These are phyloP conservation scores for Mormyrus proboscirostris DNA, from an alignment of 2,797 vertebrate species.

Conservation along the genomic window DNA sequence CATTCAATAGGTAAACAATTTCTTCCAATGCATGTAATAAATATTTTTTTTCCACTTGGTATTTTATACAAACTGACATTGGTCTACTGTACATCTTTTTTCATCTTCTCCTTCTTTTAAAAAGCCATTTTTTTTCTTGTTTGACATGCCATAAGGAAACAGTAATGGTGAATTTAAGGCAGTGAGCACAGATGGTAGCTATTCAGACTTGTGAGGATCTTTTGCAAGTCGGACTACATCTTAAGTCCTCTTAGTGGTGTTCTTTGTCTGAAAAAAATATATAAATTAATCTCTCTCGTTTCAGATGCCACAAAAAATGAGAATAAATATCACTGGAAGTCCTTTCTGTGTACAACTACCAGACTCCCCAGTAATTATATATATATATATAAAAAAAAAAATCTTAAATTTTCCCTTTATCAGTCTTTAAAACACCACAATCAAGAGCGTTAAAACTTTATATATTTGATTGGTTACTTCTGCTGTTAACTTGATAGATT, in stretches of 20 bases:
- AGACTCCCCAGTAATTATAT: constrained; percentile 17
- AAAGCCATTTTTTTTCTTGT: constrained; percentile 73
- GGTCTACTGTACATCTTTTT: constrained; percentile 84
- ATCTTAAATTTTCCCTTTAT: constrained; percentile 47
- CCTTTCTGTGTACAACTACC: constrained; percentile 46
- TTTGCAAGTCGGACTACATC: constrained; percentile 51
- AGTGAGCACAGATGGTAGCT: constrained; percentile 85
- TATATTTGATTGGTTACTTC: not conserved
- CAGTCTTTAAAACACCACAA: constrained; percentile 34
- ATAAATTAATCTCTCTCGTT: constrained; percentile 62
- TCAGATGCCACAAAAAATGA: constrained; percentile 50
- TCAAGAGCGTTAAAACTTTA: constrained; percentile 29
- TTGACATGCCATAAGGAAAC: constrained; percentile 80
- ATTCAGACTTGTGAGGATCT: constrained; percentile 48
- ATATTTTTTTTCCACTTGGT: constrained; percentile 86
- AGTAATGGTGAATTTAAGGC: constrained; percentile 89
- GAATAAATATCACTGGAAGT: constrained; percentile 54
- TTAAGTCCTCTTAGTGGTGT: constrained; percentile 53
- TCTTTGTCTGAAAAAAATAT: constrained; percentile 64
- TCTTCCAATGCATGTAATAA: constrained; percentile 99
- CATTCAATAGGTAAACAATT: constrained; percentile 98
- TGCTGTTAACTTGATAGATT: constrained; percentile 1
- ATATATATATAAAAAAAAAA: constrained; percentile 14
- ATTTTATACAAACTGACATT: constrained; percentile 97
- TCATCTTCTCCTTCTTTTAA: constrained; percentile 52